Evolutionary conservation across 2,888 invertebrate genomes (phyloP).

Genomic region (Scaptomyza cyrtandrae): DNA sequence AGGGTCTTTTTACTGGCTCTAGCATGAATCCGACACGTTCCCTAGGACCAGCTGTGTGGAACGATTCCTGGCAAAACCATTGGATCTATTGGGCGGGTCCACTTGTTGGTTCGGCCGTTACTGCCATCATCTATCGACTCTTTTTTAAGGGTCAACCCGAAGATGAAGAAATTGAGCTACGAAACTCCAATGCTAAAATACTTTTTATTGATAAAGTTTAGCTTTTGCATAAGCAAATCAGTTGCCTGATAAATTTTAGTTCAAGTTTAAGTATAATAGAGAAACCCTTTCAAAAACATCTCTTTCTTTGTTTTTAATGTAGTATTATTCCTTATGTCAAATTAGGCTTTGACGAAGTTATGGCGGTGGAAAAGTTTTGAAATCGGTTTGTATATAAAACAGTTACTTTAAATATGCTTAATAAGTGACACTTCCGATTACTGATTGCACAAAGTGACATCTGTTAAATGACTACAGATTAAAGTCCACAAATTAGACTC

Average conservation of each 20-base stretch:
- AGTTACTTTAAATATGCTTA: not conserved
- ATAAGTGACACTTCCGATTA: not conserved
- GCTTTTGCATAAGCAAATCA: not conserved
- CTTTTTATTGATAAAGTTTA: constrained; percentile 50
- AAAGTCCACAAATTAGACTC: not conserved
- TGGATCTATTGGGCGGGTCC: constrained; percentile 91
- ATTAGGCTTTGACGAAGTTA: too few species aligned
- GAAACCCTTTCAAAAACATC: too few species aligned
- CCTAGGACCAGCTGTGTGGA: constrained; percentile 89
- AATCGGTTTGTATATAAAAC: too few species aligned
- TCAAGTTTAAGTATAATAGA: constrained; percentile 30
- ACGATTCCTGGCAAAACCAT: constrained; percentile 88
- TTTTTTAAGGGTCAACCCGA: constrained; percentile 72
- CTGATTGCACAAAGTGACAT: too few species aligned
- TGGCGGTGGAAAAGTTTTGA: too few species aligned
- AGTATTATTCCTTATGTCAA: too few species aligned
- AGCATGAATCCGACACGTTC: constrained; percentile 90
- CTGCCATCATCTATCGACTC: constrained; percentile 84
- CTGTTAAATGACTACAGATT: too few species aligned
- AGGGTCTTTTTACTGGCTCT: constrained; percentile 86
- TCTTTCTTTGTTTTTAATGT: too few species aligned
- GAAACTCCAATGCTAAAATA: constrained; percentile 47
- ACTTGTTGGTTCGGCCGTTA: constrained; percentile 83
- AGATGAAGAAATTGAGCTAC: constrained; percentile 52
- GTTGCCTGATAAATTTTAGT: constrained; percentile 13